Evolutionary conservation across 2,113 vertebrate species (phyloP).

Genomic region (Paralichthys olivaceus): DNA sequence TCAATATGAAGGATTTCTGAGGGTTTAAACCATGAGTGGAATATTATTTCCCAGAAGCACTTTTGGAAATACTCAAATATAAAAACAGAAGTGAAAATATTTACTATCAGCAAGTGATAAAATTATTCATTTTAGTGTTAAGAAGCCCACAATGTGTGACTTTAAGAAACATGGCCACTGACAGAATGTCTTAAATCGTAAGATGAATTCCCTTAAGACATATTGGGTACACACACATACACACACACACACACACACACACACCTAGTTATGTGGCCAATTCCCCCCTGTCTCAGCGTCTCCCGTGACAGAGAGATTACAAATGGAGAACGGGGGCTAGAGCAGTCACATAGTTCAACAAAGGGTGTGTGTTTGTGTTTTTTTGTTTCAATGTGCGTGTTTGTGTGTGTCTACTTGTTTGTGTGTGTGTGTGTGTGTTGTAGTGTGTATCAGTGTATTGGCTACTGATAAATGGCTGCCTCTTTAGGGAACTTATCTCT

Average conservation of each 20-base stretch:
- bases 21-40: background rate
- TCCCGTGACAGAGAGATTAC: constrained; percentile 59
- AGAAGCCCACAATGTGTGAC: background rate
- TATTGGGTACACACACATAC: constrained; percentile 1
- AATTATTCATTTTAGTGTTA: background rate
- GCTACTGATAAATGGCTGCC: constrained; percentile 98
- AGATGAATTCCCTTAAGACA: constrained; percentile 22
- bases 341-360: constrained; percentile 61
- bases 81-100: background rate
- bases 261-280: constrained; percentile 11
- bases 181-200: constrained; percentile 1
- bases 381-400: constrained; percentile 41
- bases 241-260: constrained; percentile 4
- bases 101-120: background rate
- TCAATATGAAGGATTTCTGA: background rate
- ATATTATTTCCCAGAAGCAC: background rate
- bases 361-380: constrained; percentile 39
- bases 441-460: constrained; percentile 81
- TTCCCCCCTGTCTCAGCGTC: constrained; percentile 20
- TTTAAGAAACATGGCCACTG: background rate
- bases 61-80: background rate
- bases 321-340: constrained; percentile 45
- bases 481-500: constrained; percentile 99
- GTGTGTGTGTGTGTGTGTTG: constrained; percentile 34
- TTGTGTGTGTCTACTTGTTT: constrained; percentile 26